Conservation (phyloP, 1,140 invertebrate genomes). For the Lepeophtheirus salmonis region DNA sequence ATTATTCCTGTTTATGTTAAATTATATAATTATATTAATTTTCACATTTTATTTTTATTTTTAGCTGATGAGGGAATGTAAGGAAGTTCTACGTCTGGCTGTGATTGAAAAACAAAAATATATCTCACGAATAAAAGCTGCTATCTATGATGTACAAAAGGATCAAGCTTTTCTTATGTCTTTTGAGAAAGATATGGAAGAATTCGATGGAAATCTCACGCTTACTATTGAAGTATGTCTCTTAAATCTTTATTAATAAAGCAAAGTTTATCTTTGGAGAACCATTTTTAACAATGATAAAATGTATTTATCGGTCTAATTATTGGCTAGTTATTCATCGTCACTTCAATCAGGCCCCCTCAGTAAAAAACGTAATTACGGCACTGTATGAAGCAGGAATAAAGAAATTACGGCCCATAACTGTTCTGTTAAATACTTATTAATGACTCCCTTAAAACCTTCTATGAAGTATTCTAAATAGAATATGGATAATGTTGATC, state of each 20-base stretch:
- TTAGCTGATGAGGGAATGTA: constrained; percentile 64
- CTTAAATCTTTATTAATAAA: too few relatives aligned
- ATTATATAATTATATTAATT: too few relatives aligned
- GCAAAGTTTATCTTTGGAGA: too few relatives aligned
- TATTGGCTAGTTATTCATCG: constrained; percentile 3
- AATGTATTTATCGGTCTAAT: not conserved
- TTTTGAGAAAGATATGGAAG: constrained; percentile 35
- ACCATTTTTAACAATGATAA: not conserved
- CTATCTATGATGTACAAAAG: constrained; percentile 36
- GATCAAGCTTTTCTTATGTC: constrained; percentile 30
- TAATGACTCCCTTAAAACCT: too few relatives aligned
- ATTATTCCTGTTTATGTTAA: too few relatives aligned
- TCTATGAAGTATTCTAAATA: too few relatives aligned
- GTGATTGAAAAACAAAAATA: constrained; percentile 52
- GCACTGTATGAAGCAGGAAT: too few relatives aligned
- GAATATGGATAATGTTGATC: too few relatives aligned
- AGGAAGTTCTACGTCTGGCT: constrained; percentile 58
- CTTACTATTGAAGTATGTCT: constrained; percentile 40
- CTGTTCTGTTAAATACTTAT: too few relatives aligned
- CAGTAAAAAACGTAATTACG: too few relatives aligned
- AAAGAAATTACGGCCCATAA: too few relatives aligned
- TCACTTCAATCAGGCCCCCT: not conserved
- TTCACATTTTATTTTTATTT: not conserved
- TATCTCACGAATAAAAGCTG: constrained; percentile 41
- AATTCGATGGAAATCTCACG: constrained; percentile 56